Evolutionary conservation across 2,888 invertebrate genomes (phyloP), one percentile per base, ranked within the genome.

Genomic region (Acrobasis suavella): DNA sequence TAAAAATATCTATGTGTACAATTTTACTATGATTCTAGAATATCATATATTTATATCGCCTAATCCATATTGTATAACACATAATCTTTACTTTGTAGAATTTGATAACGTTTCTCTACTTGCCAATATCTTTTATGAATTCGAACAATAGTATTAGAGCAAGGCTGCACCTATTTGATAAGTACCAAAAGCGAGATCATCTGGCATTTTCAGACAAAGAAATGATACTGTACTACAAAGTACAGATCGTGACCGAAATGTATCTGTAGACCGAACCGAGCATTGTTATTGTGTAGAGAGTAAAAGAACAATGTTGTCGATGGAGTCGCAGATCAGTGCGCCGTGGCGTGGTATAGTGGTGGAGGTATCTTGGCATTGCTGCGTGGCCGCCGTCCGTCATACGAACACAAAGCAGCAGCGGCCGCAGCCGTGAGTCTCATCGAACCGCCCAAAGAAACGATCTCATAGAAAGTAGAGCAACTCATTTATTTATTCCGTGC

Each of bases 391-490:
- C 58, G 39, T n/a, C 62, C 38, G 16, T 10, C 22, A 22, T 62
- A 59, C 66, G 59, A 62, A 61, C 70, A 70, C 74, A 71, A 72
- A 68, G 71, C 70, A 69, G 67, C 73, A 68, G 71, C 73, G 72
- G 70, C 72, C 73, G 72, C 71, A 42, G 72, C 70, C 72, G 72
- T 76, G 67, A 77, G 77, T 78, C 81, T 82, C 86, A 82, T 87
- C 85, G 81, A 75, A 76, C 81, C 76, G 83, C 85, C 85, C 83
- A 88, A 89, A 90, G 86, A 90, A 90, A 89, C 86, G 82, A 90
- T 91, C 89, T 89, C 88, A 91, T 91, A 91, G 92, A 92, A 92
- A 92, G 92, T 92, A 86, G 92, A 91, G 84, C 91, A 89, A 90
- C 78, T 91, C 85, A 89, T 91, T 92, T 91, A 91, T 89, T 91